Evolutionary conservation across 2,797 vertebrate species (phyloP).

Genomic region (Esox masquinongy): DNA sequence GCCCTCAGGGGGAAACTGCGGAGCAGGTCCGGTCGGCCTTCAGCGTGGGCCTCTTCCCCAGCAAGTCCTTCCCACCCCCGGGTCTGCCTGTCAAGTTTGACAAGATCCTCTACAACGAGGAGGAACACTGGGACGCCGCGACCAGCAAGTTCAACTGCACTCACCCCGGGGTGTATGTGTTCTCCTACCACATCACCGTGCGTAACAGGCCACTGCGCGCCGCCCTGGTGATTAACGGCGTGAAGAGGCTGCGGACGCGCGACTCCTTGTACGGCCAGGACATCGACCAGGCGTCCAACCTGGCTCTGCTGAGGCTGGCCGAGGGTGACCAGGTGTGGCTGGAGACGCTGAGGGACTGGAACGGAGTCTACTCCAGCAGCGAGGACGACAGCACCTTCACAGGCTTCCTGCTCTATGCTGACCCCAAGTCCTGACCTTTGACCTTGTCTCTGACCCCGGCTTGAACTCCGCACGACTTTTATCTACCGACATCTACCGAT

Average conservation of each 20-base stretch:
- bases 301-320: conserved; percentile 81
- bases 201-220: conserved; percentile 85
- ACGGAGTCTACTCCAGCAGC: conserved; percentile 87
- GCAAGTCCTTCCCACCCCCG: conserved; percentile 87
- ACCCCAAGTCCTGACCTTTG: conserved; percentile 43
- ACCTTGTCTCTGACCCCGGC: conserved; percentile 27
- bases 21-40: conserved; percentile 79
- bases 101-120: conserved; percentile 87
- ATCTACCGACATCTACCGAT: conserved; percentile 11
- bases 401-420: conserved; percentile 88
- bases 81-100: conserved; percentile 89
- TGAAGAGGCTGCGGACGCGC: conserved; percentile 81
- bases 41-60: conserved; percentile 86
- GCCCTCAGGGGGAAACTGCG: conserved; percentile 71
- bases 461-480: conserved; percentile 18
- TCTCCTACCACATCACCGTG: conserved; percentile 91
- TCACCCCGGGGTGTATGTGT: conserved; percentile 85
- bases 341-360: conserved; percentile 92
- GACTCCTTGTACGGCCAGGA: conserved; percentile 94
- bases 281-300: conserved; percentile 92
- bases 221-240: conserved; percentile 83
- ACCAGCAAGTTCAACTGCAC: conserved; percentile 89
- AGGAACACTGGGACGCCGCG: conserved; percentile 82
- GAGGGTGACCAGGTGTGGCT: conserved; percentile 92
- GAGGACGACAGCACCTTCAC: conserved; percentile 95